Base-by-base conservation (phyloP, 2,888 invertebrate genomes). In the Gari tellinella region DNA sequence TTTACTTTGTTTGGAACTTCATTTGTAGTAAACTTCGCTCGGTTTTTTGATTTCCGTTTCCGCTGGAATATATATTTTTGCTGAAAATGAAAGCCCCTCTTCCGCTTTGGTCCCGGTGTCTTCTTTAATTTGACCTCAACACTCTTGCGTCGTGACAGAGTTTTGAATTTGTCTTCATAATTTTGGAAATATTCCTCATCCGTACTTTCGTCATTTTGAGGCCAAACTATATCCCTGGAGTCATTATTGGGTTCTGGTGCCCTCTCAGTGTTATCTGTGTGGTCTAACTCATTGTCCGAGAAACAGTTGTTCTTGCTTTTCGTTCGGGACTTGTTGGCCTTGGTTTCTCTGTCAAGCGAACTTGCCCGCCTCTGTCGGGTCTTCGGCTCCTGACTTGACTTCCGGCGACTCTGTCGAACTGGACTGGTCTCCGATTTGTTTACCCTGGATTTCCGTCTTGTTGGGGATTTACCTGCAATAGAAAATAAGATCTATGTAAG, bases 101-200 rank as follows among this genome's bases (percentile, higher is more conserved):
- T 60, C 53, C 74, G 74, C 38, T 68, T 72, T 37, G 31, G 25
- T 8, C 65, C 19, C 7, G 46, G 25, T 15, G 61, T 26, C 26
- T 55, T 53, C 41, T 72, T 74, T 58, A 74, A 66, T 37, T 74
- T 48, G 15, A 57, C 61, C 21, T 73, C 72, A 26, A 31, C 31
- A 10, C 31, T 31, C 31, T 31, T 31, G 31, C 31, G 31, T 61
- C 52, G 64, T 64, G 26, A 46, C 40, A 26, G 10, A 4, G 31
- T 31, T 41, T 72, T 74, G 62, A 74, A 66, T 41, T 79, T 48
- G 15, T 61, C 65, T 31, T 73, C 72, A 26, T 78, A 72, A 48
- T 69, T 70, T 40, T 74, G 72, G 43, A 79, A 79, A 48, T 74
- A 79, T 26, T 79, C 79, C 17, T 79, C 74, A 25, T 79, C 79